A percentile compares a stretch with the other conserved stretches of the same genome.
phyloP scores from a whole-genome alignment of 2,113 vertebrate genomes.

The Burhinus bistriatus region DNA sequence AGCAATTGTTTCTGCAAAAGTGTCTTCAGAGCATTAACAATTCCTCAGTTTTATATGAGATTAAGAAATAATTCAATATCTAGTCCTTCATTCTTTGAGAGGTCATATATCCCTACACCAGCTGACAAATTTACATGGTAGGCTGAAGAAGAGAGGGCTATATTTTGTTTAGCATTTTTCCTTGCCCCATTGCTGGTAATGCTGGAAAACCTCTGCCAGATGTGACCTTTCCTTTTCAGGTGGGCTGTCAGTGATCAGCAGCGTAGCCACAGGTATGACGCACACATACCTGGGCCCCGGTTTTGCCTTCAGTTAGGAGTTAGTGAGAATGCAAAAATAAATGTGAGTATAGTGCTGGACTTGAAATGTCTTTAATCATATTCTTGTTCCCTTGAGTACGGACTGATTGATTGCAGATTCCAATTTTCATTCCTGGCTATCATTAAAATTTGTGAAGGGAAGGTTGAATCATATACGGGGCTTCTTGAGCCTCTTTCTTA shows the following conservation, averaged over 20 bases:
- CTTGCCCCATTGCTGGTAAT: neutral
- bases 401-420: conserved; percentile 39
- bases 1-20: neutral
- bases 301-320: neutral
- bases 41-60: neutral
- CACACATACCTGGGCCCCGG: neutral
- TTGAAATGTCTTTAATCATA: conserved; percentile 18
- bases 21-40: neutral
- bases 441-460: conserved; percentile 35
- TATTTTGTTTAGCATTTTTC: neutral
- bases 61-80: neutral
- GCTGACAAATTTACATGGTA: neutral
- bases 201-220: neutral
- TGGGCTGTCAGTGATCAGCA: neutral
- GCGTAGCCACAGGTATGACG: neutral
- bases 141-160: neutral
- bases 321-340: neutral
- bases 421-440: conserved; percentile 14
- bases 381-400: neutral
- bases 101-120: neutral
- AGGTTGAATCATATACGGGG: neutral
- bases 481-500: conserved; percentile 12
- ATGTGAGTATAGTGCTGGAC: neutral
- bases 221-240: neutral
- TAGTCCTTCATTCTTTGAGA: neutral